phyloP scores from a whole-genome alignment of 2,888 invertebrate species.

The Dynastes maya region DNA sequence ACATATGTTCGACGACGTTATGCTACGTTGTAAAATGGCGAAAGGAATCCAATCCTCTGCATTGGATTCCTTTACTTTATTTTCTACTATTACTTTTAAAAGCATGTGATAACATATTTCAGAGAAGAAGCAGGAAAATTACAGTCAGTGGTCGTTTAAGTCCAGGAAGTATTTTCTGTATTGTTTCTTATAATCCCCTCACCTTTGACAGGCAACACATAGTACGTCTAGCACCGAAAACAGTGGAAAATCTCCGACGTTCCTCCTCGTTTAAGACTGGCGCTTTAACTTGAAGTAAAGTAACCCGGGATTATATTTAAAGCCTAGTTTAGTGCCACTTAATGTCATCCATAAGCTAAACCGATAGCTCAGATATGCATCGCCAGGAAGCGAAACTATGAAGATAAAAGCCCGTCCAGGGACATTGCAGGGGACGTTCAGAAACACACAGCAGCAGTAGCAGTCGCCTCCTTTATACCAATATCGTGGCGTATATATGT shows the following conservation, averaged over 20 bases:
- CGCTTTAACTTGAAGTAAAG: constrained; percentile 59
- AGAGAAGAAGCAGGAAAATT: not conserved
- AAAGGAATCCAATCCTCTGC: too few relatives aligned
- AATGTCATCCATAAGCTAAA: constrained; percentile 64
- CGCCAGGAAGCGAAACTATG: constrained; percentile 56
- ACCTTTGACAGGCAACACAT: constrained; percentile 26
- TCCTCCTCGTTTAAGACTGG: constrained; percentile 41
- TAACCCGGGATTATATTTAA: constrained; percentile 64
- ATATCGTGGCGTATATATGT: constrained; percentile 16
- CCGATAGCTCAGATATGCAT: constrained; percentile 63
- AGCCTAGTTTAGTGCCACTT: constrained; percentile 65
- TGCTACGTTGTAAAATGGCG: too few relatives aligned
- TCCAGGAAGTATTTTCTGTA: too few relatives aligned
- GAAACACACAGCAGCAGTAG: constrained; percentile 35
- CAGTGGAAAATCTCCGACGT: constrained; percentile 23
- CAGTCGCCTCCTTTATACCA: constrained; percentile 39
- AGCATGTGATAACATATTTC: not conserved
- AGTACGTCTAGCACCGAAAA: constrained; percentile 7
- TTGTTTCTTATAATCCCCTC: not conserved
- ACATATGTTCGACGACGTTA: too few relatives aligned
- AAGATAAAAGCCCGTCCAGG: constrained; percentile 59
- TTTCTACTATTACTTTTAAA: too few relatives aligned
- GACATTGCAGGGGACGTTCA: constrained; percentile 55
- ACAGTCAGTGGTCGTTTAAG: not conserved
- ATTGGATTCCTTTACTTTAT: too few relatives aligned